These are phyloP conservation scores for Periophthalmus magnuspinnatus DNA, from an alignment of 2,797 vertebrate genomes.

Conservation along the genomic window DNA sequence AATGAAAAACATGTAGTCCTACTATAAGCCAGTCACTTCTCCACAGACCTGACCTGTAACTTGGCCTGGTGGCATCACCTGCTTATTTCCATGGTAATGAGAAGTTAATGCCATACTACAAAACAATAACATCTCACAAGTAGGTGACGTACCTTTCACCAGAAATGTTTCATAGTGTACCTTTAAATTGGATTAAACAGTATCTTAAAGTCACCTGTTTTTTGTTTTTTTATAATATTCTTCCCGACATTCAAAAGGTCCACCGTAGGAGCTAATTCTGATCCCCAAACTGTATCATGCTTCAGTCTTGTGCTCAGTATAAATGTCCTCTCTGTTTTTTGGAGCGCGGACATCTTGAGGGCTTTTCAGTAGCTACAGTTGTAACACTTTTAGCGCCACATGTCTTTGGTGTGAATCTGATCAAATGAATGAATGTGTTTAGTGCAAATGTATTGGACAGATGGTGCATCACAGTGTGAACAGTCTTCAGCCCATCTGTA, in stretches of 20 bases:
- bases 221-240: too few species aligned
- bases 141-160: too few species aligned
- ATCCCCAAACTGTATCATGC: slow-evolving; percentile 45
- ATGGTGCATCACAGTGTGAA: slow-evolving; percentile 49
- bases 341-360: slow-evolving; percentile 17
- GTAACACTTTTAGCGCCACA: slow-evolving; percentile 18
- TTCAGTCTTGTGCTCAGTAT: slow-evolving; percentile 45
- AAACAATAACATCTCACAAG: background rate
- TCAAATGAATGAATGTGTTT: slow-evolving; percentile 36
- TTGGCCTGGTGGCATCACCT: too few species aligned
- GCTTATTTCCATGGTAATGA: too few species aligned
- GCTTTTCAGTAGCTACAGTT: slow-evolving; percentile 14
- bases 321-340: slow-evolving; percentile 24
- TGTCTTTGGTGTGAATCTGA: slow-evolving; percentile 21
- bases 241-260: background rate
- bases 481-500: slow-evolving; percentile 52
- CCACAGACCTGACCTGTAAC: background rate
- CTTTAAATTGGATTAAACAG: background rate
- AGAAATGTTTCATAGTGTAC: background rate
- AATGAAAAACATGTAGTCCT: too few species aligned
- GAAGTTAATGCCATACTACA: background rate
- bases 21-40: too few species aligned
- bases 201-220: background rate
- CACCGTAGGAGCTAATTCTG: slow-evolving; percentile 23
- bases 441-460: slow-evolving; percentile 48